Conservation (phyloP, 2,888 invertebrate genomes). For the Cyclophora punctaria region DNA sequence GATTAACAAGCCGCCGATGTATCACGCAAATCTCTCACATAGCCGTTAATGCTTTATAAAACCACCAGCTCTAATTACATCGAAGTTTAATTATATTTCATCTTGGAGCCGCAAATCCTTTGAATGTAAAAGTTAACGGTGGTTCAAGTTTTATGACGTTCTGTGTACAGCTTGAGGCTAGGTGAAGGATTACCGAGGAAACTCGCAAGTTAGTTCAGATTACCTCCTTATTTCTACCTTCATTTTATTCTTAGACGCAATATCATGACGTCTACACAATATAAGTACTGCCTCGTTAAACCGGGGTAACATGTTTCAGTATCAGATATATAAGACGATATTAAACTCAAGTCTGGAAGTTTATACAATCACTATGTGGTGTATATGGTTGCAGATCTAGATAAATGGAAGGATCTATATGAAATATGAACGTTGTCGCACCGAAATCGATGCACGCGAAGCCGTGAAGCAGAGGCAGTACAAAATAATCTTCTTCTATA, state of each 20-base stretch:
- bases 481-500: too few relatives aligned
- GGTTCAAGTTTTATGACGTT: conserved; percentile 39
- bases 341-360: too few relatives aligned
- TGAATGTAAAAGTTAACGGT: conserved; percentile 36
- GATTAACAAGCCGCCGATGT: background rate
- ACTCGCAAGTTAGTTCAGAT: conserved; percentile 34
- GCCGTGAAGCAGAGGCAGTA: too few relatives aligned
- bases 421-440: too few relatives aligned
- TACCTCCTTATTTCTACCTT: conserved; percentile 36
- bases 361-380: too few relatives aligned
- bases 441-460: too few relatives aligned
- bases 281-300: conserved; percentile 14
- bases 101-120: conserved; percentile 24
- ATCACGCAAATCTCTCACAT: conserved; percentile 6
- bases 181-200: conserved; percentile 43
- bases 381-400: too few relatives aligned
- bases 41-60: conserved; percentile 8
- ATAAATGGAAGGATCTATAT: too few relatives aligned
- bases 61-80: conserved; percentile 16
- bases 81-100: conserved; percentile 33
- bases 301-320: too few relatives aligned
- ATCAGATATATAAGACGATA: too few relatives aligned
- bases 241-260: conserved; percentile 36
- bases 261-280: conserved; percentile 29
- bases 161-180: conserved; percentile 22